Base-by-base conservation (phyloP, 2,113 vertebrate genomes). In the Tetrao urogallus region DNA sequence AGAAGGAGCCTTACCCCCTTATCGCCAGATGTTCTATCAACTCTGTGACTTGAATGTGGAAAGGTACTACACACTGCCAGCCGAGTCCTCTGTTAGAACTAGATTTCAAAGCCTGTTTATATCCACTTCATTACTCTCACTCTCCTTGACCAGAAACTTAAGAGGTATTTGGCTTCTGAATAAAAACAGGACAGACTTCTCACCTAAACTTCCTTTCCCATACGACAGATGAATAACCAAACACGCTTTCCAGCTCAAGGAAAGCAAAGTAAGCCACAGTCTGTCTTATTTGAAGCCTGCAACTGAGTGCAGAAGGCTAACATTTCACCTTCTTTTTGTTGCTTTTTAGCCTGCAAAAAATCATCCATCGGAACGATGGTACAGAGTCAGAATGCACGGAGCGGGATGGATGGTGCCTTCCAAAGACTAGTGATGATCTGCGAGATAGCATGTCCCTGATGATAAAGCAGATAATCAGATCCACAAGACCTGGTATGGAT, bases 21-120 rank as follows among this genome's bases (percentile, higher is more conserved):
- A 99, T 86, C 98, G 99, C 47, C 99, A 99, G 97, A 99, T 99
- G 99, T 99, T 99, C 96, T 99, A 99, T 97, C 99, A 99, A 98
- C 96, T 99, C 17, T 99, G 99, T 83, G 99, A 99, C 88, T 73
- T 99, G 93, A 97, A 99, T 1, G 99, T 99, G 91, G 98, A 98
- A 20, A 98, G 98, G 99, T 99, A 97, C 3, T 61, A 92, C 88
- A 28, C 17, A 0, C 13, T 79, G 25, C 38, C 38, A 38, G 67
- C 69, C 21, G 45, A 36, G 34, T 25, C 10, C n/a, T 64, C 52
- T 71, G 24, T 57, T 76, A 58, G 17, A 77, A 34, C 54, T 8
- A 48, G 48, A 75, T 80, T 87, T 73, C 54, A 79, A 67, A 88
- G 22, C 32, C 34, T 70, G 0, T 72, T 92, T 58, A 45, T 42